phyloP scores from a whole-genome alignment of 2,113 vertebrate genomes.

The Meleagris gallopavo region DNA sequence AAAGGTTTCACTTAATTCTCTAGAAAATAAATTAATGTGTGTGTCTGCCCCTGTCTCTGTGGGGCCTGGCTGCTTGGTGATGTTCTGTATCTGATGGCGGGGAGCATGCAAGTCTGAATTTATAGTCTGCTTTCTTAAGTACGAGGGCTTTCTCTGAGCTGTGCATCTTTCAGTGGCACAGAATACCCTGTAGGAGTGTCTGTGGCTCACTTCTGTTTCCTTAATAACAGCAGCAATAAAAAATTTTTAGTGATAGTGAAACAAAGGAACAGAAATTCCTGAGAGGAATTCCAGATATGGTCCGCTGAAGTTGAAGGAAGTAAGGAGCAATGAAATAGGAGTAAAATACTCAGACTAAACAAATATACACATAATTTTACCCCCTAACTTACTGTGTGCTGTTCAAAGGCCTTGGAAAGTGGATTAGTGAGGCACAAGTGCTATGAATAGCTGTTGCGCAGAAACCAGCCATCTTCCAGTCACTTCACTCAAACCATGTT shows the following conservation, averaged over 20 bases:
- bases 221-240: slow-evolving; percentile 38
- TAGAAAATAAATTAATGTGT: not conserved
- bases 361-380: fast-evolving
- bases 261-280: slow-evolving; percentile 14
- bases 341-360: not conserved
- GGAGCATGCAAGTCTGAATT: not conserved
- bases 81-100: not conserved
- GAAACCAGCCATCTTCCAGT: not conserved
- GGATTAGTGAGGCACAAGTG: not conserved
- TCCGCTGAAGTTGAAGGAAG: slow-evolving; percentile 7
- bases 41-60: not conserved
- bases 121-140: slow-evolving; percentile 4
- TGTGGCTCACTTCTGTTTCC: slow-evolving; percentile 18
- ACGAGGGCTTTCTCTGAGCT: not conserved
- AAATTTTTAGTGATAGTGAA: slow-evolving; percentile 31
- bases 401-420: not conserved
- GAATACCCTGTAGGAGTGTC: slow-evolving; percentile 1
- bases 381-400: not conserved
- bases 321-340: slow-evolving; percentile 2
- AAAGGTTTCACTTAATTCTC: not conserved
- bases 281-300: not conserved
- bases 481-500: not conserved
- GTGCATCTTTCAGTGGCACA: not conserved
- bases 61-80: not conserved
- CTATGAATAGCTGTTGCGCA: not conserved